Conservation (phyloP, 92 coral and sea anemone genomes). For the Metridium senile region DNA sequence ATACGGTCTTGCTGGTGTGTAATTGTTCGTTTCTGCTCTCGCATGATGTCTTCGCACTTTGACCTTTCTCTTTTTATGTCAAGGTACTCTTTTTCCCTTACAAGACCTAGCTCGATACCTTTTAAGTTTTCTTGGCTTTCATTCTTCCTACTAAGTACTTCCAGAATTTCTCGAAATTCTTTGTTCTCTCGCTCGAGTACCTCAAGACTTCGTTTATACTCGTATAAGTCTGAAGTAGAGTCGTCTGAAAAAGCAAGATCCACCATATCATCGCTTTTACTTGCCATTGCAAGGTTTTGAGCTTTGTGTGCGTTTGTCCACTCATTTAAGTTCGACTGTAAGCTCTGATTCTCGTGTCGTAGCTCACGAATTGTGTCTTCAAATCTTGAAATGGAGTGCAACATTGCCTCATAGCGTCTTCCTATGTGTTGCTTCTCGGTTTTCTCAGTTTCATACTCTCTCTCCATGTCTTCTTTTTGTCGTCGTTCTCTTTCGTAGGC, state of each 20-base stretch:
- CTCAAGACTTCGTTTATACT: slow-evolving; percentile 64
- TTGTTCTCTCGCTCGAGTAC: slow-evolving; percentile 76
- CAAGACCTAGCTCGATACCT: slow-evolving; percentile 64
- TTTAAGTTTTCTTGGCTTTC: slow-evolving; percentile 53
- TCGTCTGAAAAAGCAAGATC: slow-evolving; percentile 15
- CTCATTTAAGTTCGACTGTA: slow-evolving; percentile 56
- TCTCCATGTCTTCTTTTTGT: slow-evolving; percentile 76
- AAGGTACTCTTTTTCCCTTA: slow-evolving; percentile 66
- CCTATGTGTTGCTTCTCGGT: slow-evolving; percentile 64
- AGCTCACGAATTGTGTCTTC: slow-evolving; percentile 77
- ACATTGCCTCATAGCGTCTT: slow-evolving; percentile 61
- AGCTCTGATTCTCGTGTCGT: slow-evolving; percentile 65
- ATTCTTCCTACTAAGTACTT: slow-evolving; percentile 60
- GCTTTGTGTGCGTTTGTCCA: slow-evolving; percentile 48
- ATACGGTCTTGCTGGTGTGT: slow-evolving; percentile 68
- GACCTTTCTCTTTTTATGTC: slow-evolving; percentile 61
- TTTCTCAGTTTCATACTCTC: slow-evolving; percentile 64
- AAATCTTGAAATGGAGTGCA: slow-evolving; percentile 55
- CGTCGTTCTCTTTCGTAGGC: slow-evolving; percentile 70
- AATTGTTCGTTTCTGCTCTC: slow-evolving; percentile 66
- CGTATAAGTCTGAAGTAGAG: slow-evolving; percentile 34
- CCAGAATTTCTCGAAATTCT: slow-evolving; percentile 79
- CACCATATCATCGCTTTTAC: slow-evolving; percentile 7
- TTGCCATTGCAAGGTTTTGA: background rate
- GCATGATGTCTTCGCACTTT: slow-evolving; percentile 57